A percentile compares a stretch with the other conserved stretches of the same genome.
Evolutionary conservation across 2,888 invertebrate species (phyloP).

Genomic region (Matsumyia berberina): DNA sequence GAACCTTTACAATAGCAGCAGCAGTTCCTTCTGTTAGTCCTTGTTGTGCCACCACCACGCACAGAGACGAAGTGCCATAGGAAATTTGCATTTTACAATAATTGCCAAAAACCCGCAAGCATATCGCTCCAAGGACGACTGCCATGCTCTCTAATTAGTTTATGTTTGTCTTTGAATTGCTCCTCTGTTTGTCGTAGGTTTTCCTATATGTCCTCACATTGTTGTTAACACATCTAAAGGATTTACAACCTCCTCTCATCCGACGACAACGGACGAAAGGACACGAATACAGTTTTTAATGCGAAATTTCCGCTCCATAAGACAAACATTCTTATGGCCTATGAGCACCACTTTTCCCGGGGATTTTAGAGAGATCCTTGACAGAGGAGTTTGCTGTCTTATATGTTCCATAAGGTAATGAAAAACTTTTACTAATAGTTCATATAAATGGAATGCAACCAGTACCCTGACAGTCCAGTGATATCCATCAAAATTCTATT

Average conservation of each 20-base stretch:
- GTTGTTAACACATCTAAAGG: conserved; percentile 44
- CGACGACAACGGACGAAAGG: not conserved
- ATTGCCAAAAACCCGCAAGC: conserved; percentile 60
- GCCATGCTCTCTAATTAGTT: conserved; percentile 62
- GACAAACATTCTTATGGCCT: conserved; percentile 16
- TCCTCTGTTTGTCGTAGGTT: not conserved
- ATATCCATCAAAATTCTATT: no score
- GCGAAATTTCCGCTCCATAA: conserved; percentile 37
- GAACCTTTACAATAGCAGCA: conserved; percentile 12
- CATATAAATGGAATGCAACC: no score
- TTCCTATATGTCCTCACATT: conserved; percentile 25
- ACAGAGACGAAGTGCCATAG: not conserved
- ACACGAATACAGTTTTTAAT: conserved; percentile 20
- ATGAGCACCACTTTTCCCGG: not conserved
- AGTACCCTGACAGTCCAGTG: no score
- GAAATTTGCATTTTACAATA: conserved; percentile 64
- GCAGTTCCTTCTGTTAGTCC: not conserved
- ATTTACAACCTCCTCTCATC: not conserved
- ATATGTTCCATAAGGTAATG: no score
- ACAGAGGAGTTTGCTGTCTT: no score
- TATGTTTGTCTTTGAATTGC: conserved; percentile 60
- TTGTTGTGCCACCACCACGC: no score
- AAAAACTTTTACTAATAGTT: no score
- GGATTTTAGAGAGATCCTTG: no score
- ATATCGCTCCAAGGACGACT: conserved; percentile 50